Evolutionary conservation across 1,140 invertebrate species (phyloP), one percentile per base, ranked within the genome.

Genomic region (Lordiphosa stackelbergi): DNA sequence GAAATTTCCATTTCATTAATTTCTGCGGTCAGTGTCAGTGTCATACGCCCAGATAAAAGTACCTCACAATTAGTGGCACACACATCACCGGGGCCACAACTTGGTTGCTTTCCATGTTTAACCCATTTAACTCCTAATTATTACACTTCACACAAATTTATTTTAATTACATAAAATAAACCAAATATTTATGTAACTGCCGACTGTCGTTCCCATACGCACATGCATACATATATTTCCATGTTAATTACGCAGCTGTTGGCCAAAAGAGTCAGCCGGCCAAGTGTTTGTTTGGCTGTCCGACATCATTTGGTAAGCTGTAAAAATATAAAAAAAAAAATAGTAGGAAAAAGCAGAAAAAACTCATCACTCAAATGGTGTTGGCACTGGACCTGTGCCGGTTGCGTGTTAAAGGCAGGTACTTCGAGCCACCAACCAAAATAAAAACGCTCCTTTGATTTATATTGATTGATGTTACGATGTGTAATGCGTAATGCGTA

Each of bases 41-140:
- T 41, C 71, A 63, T 10, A 22, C 11, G 31, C 24, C 37, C 34
- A 22, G 12, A 47, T 46, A 66, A 57, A 78, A 73, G 55, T 57
- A 11, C 64, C 24, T 59, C 34, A 71, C 63, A 74, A 81, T 81
- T 79, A 79, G 74, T 75, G 71, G 24, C 42, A n/a, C 61, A 56
- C 61, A 61, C 61, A 70, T 66, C 35, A 43, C 3, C 28, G 11
- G 34, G 41, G 41, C 8, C 42, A 57, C 16, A 34, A 38, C 45
- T 70, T 42, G 22, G 16, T 64, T 54, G 60, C 51, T 59, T 66
- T 60, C 63, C 53, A 63, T 64, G 64, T 59, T 79, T 79, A 81
- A 81, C 75, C 75, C 75, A 81, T 83, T 81, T 81, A 81, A 81
- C 77, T 83, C 77, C 75, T 81, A 81, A 81, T 81, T 81, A 81